phyloP scores from a whole-genome alignment of 2,888 invertebrate genomes.

The Eupithecia vulgata region DNA sequence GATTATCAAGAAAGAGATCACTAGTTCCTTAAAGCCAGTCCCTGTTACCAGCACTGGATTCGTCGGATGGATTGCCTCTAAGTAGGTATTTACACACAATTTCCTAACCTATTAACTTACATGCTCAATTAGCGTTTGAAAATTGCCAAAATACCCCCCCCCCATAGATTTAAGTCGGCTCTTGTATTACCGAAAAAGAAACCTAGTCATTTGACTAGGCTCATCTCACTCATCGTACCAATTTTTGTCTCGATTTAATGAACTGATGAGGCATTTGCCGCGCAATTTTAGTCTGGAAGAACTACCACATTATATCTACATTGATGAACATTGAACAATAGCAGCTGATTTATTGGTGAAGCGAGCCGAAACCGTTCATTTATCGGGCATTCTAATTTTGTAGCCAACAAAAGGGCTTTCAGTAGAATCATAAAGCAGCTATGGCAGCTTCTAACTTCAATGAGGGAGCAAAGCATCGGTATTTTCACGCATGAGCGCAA shows the following conservation, averaged over 20 bases:
- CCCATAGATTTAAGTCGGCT: too few species aligned
- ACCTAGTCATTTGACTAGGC: too few species aligned
- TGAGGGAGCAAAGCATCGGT: constrained; percentile 10
- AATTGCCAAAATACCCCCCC: too few species aligned
- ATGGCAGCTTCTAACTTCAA: constrained; percentile 8
- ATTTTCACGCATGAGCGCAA: constrained; percentile 7
- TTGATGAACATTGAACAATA: background rate
- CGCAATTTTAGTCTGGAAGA: background rate
- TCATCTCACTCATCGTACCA: background rate
- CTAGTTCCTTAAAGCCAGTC: constrained; percentile 71
- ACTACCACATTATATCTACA: background rate
- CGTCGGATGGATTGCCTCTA: constrained; percentile 73
- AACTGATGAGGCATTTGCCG: background rate
- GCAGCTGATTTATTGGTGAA: background rate
- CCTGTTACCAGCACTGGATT: constrained; percentile 70
- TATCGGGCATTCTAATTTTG: constrained; percentile 4
- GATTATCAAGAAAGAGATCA: constrained; percentile 49
- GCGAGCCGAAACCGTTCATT: background rate
- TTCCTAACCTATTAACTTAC: too few species aligned
- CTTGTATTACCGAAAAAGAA: too few species aligned
- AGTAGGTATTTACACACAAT: constrained; percentile 49
- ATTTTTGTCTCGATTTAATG: background rate
- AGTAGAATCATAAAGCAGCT: background rate
- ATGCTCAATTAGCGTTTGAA: background rate
- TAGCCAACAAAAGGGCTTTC: constrained; percentile 8